These are phyloP conservation scores for Aspiorhynchus laticeps DNA, from an alignment of 2,113 vertebrate species.

Conservation along the genomic window DNA sequence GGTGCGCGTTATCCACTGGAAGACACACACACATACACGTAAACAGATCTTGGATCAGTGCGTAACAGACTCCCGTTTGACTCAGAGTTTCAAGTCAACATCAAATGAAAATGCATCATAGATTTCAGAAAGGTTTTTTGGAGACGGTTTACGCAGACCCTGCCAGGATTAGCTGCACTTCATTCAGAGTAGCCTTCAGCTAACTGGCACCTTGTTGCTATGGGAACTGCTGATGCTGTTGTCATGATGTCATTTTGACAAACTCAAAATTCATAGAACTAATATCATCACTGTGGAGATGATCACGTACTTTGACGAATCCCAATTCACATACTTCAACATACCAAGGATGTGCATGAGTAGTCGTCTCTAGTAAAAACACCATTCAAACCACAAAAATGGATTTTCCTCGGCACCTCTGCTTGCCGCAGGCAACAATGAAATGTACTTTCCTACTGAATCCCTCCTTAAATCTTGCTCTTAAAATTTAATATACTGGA, in stretches of 20 bases:
- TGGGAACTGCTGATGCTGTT: constrained; percentile 27
- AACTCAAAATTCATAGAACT: neutral
- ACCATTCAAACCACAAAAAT: neutral
- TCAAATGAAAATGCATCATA: neutral
- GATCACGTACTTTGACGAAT: neutral
- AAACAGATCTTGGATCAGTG: constrained; percentile 20
- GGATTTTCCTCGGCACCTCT: neutral
- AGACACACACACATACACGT: constrained; percentile 32
- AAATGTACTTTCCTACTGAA: neutral
- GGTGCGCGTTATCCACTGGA: neutral
- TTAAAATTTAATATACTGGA: neutral
- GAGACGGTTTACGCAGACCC: constrained; percentile 18
- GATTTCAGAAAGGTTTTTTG: neutral
- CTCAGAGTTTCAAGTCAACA: neutral
- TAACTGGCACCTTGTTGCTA: constrained; percentile 30
- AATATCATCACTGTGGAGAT: neutral
- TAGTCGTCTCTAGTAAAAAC: neutral
- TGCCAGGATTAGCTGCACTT: constrained; percentile 17
- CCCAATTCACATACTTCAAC: neutral
- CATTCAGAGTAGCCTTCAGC: neutral
- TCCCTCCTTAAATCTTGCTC: neutral
- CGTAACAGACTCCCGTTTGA: neutral
- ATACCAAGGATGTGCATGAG: neutral
- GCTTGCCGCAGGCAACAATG: neutral
- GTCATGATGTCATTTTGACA: neutral